phyloP scores from a whole-genome alignment of 2,113 vertebrate genomes.

The Ailuropoda melanoleuca region DNA sequence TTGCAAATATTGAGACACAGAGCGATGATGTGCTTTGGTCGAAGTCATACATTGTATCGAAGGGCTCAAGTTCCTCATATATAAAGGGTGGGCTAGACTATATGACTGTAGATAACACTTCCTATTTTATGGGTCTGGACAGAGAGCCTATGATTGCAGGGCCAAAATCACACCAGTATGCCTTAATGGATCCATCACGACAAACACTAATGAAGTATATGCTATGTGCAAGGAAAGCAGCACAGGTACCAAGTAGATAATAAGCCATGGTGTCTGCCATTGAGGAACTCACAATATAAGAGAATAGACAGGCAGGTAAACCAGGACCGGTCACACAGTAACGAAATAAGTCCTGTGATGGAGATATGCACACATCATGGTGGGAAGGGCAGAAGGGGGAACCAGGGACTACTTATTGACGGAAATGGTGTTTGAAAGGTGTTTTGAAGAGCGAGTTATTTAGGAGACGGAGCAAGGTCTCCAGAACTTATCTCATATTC shows the following conservation, averaged over 20 bases:
- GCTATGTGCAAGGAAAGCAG: not conserved
- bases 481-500: not conserved
- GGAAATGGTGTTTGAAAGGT: not conserved
- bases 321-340: not conserved
- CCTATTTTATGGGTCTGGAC: not conserved
- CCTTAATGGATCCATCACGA: not conserved
- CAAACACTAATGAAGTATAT: not conserved
- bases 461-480: not conserved
- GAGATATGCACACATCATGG: not conserved
- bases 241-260: not conserved
- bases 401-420: not conserved
- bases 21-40: not conserved
- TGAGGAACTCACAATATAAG: not conserved
- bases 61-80: not conserved
- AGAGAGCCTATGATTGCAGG: not conserved
- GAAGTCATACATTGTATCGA: not conserved
- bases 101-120: not conserved
- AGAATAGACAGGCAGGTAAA: not conserved
- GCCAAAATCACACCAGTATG: not conserved
- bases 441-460: not conserved
- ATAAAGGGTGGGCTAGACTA: not conserved
- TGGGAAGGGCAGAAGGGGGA: not conserved
- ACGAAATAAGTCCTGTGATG: not conserved
- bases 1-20: not conserved
- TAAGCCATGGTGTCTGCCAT: not conserved